Evolutionary conservation across 1,140 invertebrate genomes (phyloP).

Genomic region (Rhynchophorus ferrugineus): DNA sequence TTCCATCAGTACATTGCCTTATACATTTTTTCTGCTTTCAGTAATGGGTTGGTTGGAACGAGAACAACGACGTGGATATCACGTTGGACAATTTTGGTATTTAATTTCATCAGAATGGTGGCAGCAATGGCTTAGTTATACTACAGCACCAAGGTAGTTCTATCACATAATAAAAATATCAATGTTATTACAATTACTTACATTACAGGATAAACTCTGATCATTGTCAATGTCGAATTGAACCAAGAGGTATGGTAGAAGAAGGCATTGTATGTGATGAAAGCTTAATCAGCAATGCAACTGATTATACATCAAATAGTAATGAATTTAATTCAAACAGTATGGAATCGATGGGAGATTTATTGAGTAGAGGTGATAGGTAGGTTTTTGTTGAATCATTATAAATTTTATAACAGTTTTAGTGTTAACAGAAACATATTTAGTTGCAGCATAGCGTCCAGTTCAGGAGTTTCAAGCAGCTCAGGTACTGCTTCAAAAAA

Average conservation of each 20-base stretch:
- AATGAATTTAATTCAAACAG: slow-evolving; percentile 40
- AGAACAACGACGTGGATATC: slow-evolving; percentile 63
- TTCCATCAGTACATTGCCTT: background rate
- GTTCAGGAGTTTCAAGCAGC: slow-evolving; percentile 50
- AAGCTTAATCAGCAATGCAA: slow-evolving; percentile 53
- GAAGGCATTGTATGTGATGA: slow-evolving; percentile 57
- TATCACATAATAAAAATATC: background rate
- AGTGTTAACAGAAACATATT: no score
- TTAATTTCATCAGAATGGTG: slow-evolving; percentile 78
- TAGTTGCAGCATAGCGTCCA: slow-evolving; percentile 48
- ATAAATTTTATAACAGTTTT: no score
- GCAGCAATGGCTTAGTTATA: slow-evolving; percentile 68
- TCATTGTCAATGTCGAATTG: slow-evolving; percentile 34
- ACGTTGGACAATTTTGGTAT: slow-evolving; percentile 80
- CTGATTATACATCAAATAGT: slow-evolving; percentile 40
- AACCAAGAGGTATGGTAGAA: slow-evolving; percentile 40
- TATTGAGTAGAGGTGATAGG: slow-evolving; percentile 48
- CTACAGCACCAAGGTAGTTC: slow-evolving; percentile 38
- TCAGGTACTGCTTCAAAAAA: slow-evolving; percentile 38
- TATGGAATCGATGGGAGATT: slow-evolving; percentile 51
- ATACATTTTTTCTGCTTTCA: slow-evolving; percentile 29
- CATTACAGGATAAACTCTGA: slow-evolving; percentile 31
- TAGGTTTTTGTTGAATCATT: slow-evolving; percentile 19
- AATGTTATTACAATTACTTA: background rate
- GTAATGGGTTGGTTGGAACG: slow-evolving; percentile 71